A percentile compares a stretch with the other conserved stretches of the same genome.
Evolutionary conservation across 2,797 vertebrate genomes (phyloP).

Genomic region (Microhierax caerulescens): DNA sequence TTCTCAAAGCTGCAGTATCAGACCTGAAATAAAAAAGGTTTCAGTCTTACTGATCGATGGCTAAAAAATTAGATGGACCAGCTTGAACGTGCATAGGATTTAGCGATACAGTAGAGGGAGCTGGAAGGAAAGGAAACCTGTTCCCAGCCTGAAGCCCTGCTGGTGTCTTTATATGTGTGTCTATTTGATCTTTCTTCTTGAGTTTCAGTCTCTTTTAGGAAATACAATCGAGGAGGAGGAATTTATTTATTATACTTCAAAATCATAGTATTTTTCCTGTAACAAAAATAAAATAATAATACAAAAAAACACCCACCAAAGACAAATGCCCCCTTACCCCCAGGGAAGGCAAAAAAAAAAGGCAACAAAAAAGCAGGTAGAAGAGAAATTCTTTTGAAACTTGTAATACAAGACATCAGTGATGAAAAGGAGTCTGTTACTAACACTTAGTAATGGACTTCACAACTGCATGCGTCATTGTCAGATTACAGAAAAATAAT

Average conservation of each 20-base stretch:
- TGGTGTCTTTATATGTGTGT: background rate
- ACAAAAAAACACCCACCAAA: background rate
- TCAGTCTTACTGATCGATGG: background rate
- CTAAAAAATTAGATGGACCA: background rate
- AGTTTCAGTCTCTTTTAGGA: background rate
- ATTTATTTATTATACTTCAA: background rate
- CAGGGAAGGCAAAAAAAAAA: background rate
- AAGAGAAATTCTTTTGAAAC: background rate
- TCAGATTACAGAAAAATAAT: background rate
- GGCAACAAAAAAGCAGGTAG: background rate
- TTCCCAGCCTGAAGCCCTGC: background rate
- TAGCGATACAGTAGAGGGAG: slow-evolving; percentile 20
- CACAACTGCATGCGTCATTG: background rate
- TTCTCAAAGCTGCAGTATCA: background rate
- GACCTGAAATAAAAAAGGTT: background rate
- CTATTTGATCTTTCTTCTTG: background rate
- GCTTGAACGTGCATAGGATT: background rate
- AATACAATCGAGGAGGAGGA: background rate
- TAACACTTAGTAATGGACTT: background rate
- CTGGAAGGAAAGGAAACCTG: background rate
- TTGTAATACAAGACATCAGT: background rate
- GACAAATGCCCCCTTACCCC: background rate
- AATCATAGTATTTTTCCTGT: background rate
- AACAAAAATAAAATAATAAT: background rate
- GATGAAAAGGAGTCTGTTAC: background rate